Evolutionary conservation across 1,140 invertebrate species (phyloP).

Genomic region (Habropoda laboriosa): DNA sequence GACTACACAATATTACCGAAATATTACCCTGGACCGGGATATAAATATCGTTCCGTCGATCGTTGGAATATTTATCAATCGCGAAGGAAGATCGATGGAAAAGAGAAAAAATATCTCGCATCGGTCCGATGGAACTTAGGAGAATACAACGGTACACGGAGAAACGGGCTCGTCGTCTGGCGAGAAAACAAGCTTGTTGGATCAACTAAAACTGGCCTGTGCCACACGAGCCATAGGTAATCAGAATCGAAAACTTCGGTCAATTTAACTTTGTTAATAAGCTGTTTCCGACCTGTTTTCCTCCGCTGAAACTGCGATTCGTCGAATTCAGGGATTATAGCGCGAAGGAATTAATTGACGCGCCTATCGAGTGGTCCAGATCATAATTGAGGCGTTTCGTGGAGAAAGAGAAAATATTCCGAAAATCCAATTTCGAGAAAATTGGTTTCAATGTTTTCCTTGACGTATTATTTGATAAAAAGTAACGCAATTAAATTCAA

Average conservation of each 20-base stretch:
- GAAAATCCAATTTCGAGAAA: no score
- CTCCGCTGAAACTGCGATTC: not conserved
- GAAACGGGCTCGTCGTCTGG: not conserved
- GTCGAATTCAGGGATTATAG: not conserved
- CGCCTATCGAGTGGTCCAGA: no score
- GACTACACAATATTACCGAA: not conserved
- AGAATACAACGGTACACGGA: no score
- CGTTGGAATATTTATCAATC: slow-evolving; percentile 23
- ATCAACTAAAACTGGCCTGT: slow-evolving; percentile 39
- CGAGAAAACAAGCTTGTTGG: slow-evolving; percentile 1
- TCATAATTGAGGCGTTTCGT: no score
- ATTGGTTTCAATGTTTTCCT: no score
- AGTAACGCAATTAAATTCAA: no score
- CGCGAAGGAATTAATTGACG: not conserved
- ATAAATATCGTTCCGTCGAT: not conserved
- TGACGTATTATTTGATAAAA: no score
- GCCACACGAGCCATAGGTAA: slow-evolving; percentile 37
- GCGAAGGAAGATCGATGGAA: not conserved
- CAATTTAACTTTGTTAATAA: slow-evolving; percentile 69
- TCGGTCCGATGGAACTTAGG: no score
- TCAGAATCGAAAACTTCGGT: slow-evolving; percentile 56
- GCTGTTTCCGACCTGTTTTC: slow-evolving; percentile 51
- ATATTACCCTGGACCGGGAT: not conserved
- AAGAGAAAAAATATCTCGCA: no score
- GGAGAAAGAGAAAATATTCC: no score